phyloP scores from a whole-genome alignment of 2,888 invertebrate genomes.

The Drosophila austrosaltans region DNA sequence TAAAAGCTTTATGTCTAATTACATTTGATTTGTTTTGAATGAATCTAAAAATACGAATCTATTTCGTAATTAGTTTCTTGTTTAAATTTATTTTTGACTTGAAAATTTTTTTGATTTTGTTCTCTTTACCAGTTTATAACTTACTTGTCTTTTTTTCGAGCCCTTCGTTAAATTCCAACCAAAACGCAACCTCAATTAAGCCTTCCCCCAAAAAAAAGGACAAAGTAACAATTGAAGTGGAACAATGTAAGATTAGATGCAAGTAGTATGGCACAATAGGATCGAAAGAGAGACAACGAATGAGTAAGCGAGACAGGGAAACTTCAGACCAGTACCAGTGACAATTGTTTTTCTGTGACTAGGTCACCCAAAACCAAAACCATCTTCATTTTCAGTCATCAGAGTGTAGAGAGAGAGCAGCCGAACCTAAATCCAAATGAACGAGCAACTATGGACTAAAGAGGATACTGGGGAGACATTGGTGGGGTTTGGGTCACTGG shows the following conservation, averaged over 20 bases:
- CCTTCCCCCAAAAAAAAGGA: background rate
- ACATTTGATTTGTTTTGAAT: too few relatives aligned
- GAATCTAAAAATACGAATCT: too few relatives aligned
- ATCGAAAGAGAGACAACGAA: background rate
- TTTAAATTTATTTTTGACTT: too few relatives aligned
- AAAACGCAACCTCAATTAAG: conserved; percentile 7
- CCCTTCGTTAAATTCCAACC: background rate
- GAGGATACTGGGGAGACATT: background rate
- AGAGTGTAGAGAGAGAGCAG: background rate
- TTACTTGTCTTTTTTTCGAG: background rate
- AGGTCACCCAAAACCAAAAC: conserved; percentile 16
- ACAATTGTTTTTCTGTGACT: conserved; percentile 17
- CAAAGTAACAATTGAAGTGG: conserved; percentile 22
- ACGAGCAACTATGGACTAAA: background rate
- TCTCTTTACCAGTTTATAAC: background rate
- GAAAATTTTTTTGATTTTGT: background rate
- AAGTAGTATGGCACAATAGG: conserved; percentile 1
- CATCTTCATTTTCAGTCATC: conserved; percentile 18
- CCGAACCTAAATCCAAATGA: conserved; percentile 7
- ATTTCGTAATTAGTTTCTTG: too few relatives aligned
- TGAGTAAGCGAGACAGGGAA: background rate
- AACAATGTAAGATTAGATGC: conserved; percentile 13
- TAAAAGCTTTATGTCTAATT: too few relatives aligned
- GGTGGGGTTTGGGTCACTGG: background rate
- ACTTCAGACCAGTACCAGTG: conserved; percentile 24